Percentiles rank a stretch among this genome's conserved stretches.
Evolutionary conservation across 2,888 invertebrate genomes (phyloP).

Genomic region (Thymelicus sylvestris): DNA sequence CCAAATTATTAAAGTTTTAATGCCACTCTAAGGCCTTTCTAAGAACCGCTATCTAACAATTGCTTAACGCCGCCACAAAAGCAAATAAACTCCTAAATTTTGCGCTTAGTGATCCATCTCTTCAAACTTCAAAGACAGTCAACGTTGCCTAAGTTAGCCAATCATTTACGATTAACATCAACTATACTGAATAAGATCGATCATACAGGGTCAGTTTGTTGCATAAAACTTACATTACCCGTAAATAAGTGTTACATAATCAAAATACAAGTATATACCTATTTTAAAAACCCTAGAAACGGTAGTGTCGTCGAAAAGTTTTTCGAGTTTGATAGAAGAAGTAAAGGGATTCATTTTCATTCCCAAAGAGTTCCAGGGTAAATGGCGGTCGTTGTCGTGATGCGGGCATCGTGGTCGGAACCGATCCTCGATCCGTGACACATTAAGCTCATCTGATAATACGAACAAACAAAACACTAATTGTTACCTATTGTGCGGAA

Average conservation of each 20-base stretch:
- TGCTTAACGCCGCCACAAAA: not conserved
- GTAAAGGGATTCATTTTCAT: not conserved
- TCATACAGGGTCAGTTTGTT: too few relatives aligned
- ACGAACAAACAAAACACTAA: not conserved
- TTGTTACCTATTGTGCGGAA: conserved; percentile 2
- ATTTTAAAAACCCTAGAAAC: too few relatives aligned
- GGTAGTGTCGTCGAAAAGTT: too few relatives aligned
- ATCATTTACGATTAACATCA: conserved; percentile 1
- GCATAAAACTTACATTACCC: too few relatives aligned
- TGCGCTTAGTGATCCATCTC: too few relatives aligned
- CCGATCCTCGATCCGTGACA: conserved; percentile 16
- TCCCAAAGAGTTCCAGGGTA: not conserved
- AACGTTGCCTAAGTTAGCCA: not conserved
- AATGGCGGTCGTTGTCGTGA: conserved; percentile 18
- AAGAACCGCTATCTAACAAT: not conserved
- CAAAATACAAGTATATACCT: too few relatives aligned
- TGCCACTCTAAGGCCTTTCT: not conserved
- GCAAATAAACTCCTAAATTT: not conserved
- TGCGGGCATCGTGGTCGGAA: conserved; percentile 11
- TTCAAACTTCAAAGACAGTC: too few relatives aligned
- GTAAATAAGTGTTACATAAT: too few relatives aligned
- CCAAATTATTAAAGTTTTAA: not conserved
- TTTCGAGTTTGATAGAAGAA: too few relatives aligned
- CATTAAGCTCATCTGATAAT: conserved; percentile 12
- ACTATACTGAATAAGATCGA: not conserved